Conservation (phyloP, 2,113 vertebrate genomes). For the Oriolus oriolus region DNA sequence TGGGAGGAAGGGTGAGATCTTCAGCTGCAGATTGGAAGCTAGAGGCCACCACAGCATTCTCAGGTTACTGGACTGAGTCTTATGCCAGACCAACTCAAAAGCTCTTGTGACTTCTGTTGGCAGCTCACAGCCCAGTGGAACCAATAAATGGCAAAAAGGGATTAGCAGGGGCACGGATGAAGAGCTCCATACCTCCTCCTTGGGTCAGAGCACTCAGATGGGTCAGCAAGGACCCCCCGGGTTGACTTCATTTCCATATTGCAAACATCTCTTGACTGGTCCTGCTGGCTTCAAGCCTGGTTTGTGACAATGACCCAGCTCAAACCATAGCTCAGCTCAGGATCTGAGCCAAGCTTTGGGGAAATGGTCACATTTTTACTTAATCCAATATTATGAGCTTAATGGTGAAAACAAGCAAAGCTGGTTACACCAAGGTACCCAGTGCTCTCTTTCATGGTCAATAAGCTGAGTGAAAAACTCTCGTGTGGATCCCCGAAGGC, state of each 20-base stretch:
- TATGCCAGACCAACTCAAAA: background rate
- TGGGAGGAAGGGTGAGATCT: background rate
- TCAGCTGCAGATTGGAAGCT: background rate
- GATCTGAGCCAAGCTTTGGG: background rate
- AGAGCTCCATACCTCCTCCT: background rate
- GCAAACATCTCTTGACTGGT: background rate
- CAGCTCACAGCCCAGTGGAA: background rate
- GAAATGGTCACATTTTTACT: background rate
- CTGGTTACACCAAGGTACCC: background rate
- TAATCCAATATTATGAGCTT: background rate
- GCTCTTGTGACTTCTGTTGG: background rate
- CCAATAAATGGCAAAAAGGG: background rate
- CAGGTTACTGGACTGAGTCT: background rate
- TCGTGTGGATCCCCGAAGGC: background rate
- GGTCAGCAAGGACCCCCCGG: fast-evolving
- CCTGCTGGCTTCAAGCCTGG: background rate
- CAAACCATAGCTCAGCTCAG: background rate
- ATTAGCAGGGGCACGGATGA: background rate
- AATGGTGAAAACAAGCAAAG: background rate
- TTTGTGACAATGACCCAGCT: background rate
- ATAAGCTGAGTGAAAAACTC: background rate
- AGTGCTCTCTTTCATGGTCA: background rate
- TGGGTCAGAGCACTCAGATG: background rate
- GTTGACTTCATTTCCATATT: background rate
- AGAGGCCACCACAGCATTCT: background rate